phyloP scores from a whole-genome alignment of 2,797 vertebrate species.

The Salmo trutta region DNA sequence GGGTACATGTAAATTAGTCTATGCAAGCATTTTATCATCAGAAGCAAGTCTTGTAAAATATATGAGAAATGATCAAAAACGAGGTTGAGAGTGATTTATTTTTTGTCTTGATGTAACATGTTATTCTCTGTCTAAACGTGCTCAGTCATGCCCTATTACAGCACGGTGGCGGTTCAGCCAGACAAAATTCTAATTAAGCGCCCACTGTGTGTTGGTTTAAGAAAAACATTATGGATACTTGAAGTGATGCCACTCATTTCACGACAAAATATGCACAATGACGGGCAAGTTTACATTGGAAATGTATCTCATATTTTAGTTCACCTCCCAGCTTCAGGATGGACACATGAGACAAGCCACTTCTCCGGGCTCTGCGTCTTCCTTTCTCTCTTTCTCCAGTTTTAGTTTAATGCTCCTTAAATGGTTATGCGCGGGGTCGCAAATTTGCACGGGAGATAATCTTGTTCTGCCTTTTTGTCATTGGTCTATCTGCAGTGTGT shows the following conservation, averaged over 20 bases:
- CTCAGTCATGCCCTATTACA: constrained; percentile 51
- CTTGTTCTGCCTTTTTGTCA: constrained; percentile 58
- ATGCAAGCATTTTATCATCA: neutral
- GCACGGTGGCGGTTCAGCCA: constrained; percentile 58
- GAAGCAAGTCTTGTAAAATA: neutral
- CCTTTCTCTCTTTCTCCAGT: neutral
- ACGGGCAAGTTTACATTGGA: constrained; percentile 19
- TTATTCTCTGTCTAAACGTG: constrained; percentile 34
- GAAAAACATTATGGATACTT: constrained; percentile 46
- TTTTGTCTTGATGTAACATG: constrained; percentile 43
- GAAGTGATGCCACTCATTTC: constrained; percentile 52
- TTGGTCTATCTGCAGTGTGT: constrained; percentile 66
- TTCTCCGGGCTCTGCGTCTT: neutral
- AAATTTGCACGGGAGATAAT: constrained; percentile 50
- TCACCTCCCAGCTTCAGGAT: constrained; percentile 14
- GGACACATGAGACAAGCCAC: neutral
- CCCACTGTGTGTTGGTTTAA: constrained; percentile 72
- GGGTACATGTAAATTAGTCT: neutral
- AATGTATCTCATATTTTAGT: constrained; percentile 19
- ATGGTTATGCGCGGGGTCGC: constrained; percentile 47
- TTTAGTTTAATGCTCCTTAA: constrained; percentile 59
- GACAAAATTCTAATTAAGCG: constrained; percentile 71
- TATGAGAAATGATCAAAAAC: constrained; percentile 11
- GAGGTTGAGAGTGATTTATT: constrained; percentile 20
- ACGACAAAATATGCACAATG: constrained; percentile 27